Base-by-base conservation (phyloP, 2,113 vertebrate genomes). In the Macquaria ambigua region DNA sequence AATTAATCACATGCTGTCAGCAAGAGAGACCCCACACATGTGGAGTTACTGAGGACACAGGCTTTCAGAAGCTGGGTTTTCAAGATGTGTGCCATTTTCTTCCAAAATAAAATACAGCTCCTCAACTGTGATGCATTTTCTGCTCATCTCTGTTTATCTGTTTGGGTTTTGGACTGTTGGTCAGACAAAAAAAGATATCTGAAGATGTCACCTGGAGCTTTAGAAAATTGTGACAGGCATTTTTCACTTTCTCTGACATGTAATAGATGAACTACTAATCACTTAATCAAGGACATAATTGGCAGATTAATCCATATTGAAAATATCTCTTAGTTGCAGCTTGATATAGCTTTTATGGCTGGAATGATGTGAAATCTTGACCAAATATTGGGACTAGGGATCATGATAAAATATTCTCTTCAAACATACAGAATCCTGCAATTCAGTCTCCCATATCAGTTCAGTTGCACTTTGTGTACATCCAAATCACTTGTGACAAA, bases 1-100 rank as follows among this genome's bases (percentile, higher is more conserved):
- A 82, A 92, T 94, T 87, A 90, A 92, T 90, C 82, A 83, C 34
- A 73, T 16, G 21, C 74, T 77, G 74, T 87, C 91, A 85, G 79
- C 39, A 50, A 68, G 58, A 76, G 21, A 88, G 81, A 87, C 72
- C 77, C 55, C 77, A 88, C 71, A 81, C 74, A 81, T n/a, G 39
- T 67, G 37, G 70, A 67, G n/a, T 28, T 74, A 84, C 34, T 62
- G 34, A 89, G 68, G 87, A 79, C 73, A 63, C 77, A n/a, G 31
- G 20, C 18, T 55, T 76, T 50, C 56, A 79, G 20, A 5, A 72
- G 50, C 43, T 14, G 7, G 34, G n/a, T 31, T 77, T 62, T 23
- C 8, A 59, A 59, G 18, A 72, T 71, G 46, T 75, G 0, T 43
- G 3, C 1, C 14, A 55, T 34, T n/a, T 41, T 58, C 10, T 56